These are phyloP conservation scores for Sebastes cheni DNA, from an alignment of 2,797 vertebrate species.

Conservation along the genomic window DNA sequence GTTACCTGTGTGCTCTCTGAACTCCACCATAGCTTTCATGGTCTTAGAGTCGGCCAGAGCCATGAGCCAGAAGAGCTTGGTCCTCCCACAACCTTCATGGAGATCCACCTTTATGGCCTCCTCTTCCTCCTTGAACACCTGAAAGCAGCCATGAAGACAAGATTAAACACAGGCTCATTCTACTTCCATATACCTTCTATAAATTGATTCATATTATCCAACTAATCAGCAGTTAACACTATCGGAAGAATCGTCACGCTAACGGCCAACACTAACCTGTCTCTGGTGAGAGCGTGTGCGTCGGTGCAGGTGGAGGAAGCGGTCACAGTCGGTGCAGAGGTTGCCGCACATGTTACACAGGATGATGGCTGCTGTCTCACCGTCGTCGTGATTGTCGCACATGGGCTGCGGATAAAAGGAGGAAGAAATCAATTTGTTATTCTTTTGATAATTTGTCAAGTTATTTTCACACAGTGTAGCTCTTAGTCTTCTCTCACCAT, in stretches of 20 bases:
- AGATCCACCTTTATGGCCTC: slow-evolving; percentile 99
- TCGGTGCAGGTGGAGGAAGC: slow-evolving; percentile 97
- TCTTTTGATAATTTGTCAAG: background rate
- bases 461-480: background rate
- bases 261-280: slow-evolving; percentile 83
- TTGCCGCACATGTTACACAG: slow-evolving; percentile 97
- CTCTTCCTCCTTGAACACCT: slow-evolving; percentile 99
- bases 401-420: slow-evolving; percentile 86
- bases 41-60: slow-evolving; percentile 98
- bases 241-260: background rate
- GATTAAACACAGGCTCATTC: background rate
- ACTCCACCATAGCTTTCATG: slow-evolving; percentile 99
- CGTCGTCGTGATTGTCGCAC: slow-evolving; percentile 99
- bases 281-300: slow-evolving; percentile 98
- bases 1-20: slow-evolving; percentile 98
- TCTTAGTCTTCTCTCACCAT: slow-evolving; percentile 85
- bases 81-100: slow-evolving; percentile 98
- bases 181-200: background rate
- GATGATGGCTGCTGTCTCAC: slow-evolving; percentile 98
- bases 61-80: slow-evolving; percentile 99
- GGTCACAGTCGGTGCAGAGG: slow-evolving; percentile 97
- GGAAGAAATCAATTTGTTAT: background rate
- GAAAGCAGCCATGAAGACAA: slow-evolving; percentile 13
- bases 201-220: background rate
- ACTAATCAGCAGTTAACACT: background rate